Evolutionary conservation across 1,140 invertebrate genomes (phyloP).

Genomic region (Rhagoletis zephyria): DNA sequence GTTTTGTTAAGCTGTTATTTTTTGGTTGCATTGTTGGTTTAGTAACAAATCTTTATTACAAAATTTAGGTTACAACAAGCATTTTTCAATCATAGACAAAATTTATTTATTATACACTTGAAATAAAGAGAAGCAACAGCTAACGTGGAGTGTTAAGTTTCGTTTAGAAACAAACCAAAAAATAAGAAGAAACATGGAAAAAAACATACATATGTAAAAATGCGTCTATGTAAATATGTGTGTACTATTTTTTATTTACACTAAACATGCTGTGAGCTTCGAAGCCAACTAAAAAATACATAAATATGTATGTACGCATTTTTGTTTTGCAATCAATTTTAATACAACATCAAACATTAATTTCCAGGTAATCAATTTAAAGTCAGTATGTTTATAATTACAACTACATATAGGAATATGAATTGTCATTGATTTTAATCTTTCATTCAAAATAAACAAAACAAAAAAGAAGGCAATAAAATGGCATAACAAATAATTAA

Average conservation of each 20-base stretch:
- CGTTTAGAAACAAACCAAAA: neutral
- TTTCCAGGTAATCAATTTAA: constrained; percentile 56
- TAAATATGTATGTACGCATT: neutral
- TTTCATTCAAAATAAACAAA: constrained; percentile 57
- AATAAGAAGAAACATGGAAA: neutral
- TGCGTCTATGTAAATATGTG: too few relatives aligned
- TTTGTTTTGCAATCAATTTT: constrained; percentile 9
- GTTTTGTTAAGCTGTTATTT: constrained; percentile 26
- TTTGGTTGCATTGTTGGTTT: constrained; percentile 46
- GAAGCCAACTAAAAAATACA: neutral
- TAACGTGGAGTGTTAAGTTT: constrained; percentile 18
- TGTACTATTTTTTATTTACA: too few relatives aligned
- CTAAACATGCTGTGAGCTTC: too few relatives aligned
- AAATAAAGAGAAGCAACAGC: neutral
- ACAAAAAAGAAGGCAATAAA: constrained; percentile 59
- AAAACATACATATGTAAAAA: too few relatives aligned
- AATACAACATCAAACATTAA: constrained; percentile 53
- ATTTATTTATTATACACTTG: constrained; percentile 4
- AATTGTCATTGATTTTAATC: constrained; percentile 5
- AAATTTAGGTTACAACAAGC: neutral
- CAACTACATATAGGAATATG: neutral
- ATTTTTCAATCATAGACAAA: neutral
- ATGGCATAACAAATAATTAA: constrained; percentile 70
- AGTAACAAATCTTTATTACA: constrained; percentile 13
- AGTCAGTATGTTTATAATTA: neutral